Evolutionary conservation across 2,113 vertebrate species (phyloP).

Genomic region (Tachysurus fulvidraco): DNA sequence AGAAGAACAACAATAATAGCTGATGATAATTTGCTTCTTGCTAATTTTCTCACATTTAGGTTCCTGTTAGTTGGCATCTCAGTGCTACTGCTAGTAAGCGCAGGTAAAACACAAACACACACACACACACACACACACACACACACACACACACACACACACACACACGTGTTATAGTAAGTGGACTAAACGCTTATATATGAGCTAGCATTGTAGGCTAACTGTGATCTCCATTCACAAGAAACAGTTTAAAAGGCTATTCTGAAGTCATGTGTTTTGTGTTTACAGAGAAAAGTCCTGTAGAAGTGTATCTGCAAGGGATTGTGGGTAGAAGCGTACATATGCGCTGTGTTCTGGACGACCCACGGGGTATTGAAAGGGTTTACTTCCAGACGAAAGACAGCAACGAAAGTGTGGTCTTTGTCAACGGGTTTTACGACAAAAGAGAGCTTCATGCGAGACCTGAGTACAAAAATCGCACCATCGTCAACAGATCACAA

Average conservation of each 20-base stretch:
- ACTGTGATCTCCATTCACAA: neutral
- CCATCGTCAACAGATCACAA: fast-evolving
- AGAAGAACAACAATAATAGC: neutral
- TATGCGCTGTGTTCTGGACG: neutral
- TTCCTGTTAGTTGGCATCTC: neutral
- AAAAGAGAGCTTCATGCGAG: fast-evolving
- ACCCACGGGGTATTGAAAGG: fast-evolving
- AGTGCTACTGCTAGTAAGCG: neutral
- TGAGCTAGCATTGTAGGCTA: neutral
- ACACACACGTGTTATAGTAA: neutral
- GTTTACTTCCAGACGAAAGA: constrained; percentile 22
- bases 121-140: constrained; percentile 10
- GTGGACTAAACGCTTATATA: no score
- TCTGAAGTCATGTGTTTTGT: neutral
- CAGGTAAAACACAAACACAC: constrained; percentile 13
- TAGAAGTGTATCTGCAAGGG: neutral
- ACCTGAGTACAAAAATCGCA: neutral
- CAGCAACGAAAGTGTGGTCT: fast-evolving
- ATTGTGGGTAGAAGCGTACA: neutral
- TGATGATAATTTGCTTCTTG: neutral
- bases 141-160: constrained; percentile 17
- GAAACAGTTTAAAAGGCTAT: neutral
- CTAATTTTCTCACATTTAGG: neutral
- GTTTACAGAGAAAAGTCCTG: neutral
- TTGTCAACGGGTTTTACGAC: constrained; percentile 30